These are phyloP conservation scores for Austrofundulus limnaeus DNA, from an alignment of 2,113 vertebrate species.

Conservation along the genomic window DNA sequence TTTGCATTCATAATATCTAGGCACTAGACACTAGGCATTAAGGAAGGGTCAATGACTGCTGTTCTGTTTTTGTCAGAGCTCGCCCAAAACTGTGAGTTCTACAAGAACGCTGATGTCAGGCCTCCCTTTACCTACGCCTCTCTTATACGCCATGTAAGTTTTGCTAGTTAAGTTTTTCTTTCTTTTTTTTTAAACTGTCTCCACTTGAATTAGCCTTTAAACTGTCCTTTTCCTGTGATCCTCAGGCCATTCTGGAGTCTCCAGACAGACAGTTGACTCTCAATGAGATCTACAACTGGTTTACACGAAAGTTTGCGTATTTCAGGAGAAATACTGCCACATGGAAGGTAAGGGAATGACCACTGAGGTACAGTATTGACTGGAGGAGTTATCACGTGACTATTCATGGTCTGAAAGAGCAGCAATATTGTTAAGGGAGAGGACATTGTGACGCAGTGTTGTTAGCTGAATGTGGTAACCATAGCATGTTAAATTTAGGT, in stretches of 20 bases:
- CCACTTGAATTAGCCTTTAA: slow-evolving; percentile 10
- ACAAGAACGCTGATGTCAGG: slow-evolving; percentile 97
- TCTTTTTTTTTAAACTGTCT: not conserved
- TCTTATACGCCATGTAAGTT: slow-evolving; percentile 96
- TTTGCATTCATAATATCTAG: not conserved
- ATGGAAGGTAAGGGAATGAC: slow-evolving; percentile 90
- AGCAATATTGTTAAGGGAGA: too few species aligned
- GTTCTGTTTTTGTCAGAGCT: slow-evolving; percentile 82
- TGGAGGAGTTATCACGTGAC: too few species aligned
- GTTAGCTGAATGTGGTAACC: too few species aligned
- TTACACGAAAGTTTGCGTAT: slow-evolving; percentile 98
- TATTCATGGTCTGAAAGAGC: too few species aligned
- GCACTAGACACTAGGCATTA: too few species aligned
- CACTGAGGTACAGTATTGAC: too few species aligned
- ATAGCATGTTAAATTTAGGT: too few species aligned
- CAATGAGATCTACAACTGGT: slow-evolving; percentile 99
- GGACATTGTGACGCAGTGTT: too few species aligned
- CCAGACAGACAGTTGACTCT: slow-evolving; percentile 98
- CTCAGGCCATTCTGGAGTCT: slow-evolving; percentile 96
- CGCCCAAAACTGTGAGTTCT: slow-evolving; percentile 99
- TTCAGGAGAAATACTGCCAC: slow-evolving; percentile 99
- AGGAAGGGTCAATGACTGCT: too few species aligned
- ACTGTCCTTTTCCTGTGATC: slow-evolving; percentile 12
- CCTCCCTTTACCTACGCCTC: slow-evolving; percentile 98
- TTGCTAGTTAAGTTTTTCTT: not conserved